Base-by-base conservation (phyloP, 2,888 invertebrate species). In the Tetranychus truncatus region DNA sequence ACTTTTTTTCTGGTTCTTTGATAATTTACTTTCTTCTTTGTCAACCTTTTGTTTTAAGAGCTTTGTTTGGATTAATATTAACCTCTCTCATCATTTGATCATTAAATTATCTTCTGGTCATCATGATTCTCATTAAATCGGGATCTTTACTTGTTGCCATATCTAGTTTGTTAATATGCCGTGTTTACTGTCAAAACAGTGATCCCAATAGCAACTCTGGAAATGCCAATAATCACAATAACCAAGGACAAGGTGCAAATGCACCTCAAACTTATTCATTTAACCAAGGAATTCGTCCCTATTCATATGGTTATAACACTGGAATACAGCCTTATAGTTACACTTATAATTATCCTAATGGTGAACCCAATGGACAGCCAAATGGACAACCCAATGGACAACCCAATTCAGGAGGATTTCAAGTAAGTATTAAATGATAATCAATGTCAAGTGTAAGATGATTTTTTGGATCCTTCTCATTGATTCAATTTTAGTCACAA, bases 241-340 rank as follows among this genome's bases (percentile, higher is more conserved):
- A 66, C n/a, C 20, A 69, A 69, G 55, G 55, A 55, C 55, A 55
- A 15, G 55, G 55, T 55, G 55, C 20, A 11, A 69, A 69, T 69
- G 20, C 11, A 24, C 69, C 20, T 9, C 72, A 45, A 72, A 72
- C 9, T 72, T 72, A 44, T 45, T 15, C 15, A 20, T 24, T 72
- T n/a, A 44, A 24, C 20, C 21, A 46, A 20, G 73, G 73, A 24
- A 34, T 73, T 5, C 18, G 73, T 15, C 73, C 73, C 9, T 73
- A 73, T 65, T n/a, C n/a, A 18, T 73, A 65, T 45, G 73, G 73
- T 7, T 73, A 73, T 21, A 73, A 45, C 21, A 73, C 73, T 18
- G 73, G 73, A 65, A 73, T 73, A 18, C 55, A 73, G 15, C 73
- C 73, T 24, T 73, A 73, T 20, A 73, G 65, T 55, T 73, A 73